phyloP scores from a whole-genome alignment of 2,797 vertebrate species.

The Spinus olivaceus region DNA sequence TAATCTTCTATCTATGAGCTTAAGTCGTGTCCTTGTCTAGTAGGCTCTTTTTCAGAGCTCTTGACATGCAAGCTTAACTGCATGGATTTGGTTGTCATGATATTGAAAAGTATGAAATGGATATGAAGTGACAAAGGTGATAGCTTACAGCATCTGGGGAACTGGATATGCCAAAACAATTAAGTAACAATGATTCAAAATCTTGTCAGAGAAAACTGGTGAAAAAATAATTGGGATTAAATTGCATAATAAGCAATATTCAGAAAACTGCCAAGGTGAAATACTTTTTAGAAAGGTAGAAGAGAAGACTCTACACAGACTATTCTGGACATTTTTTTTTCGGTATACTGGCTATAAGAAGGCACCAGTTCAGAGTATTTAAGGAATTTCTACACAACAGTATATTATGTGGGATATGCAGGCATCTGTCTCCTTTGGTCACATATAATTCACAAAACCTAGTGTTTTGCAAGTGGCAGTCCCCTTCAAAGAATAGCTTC shows the following conservation, averaged over 20 bases:
- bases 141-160: neutral
- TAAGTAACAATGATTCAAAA: neutral
- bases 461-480: neutral
- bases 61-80: neutral
- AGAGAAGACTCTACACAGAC: neutral
- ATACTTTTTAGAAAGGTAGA: neutral
- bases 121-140: neutral
- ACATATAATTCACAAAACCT: neutral
- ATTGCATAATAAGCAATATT: neutral
- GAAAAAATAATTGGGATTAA: neutral
- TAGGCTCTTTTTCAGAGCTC: neutral
- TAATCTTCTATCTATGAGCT: neutral
- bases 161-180: neutral
- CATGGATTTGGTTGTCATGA: neutral
- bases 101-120: neutral
- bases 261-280: neutral
- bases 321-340: neutral
- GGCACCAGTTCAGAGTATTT: neutral
- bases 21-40: neutral
- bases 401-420: neutral
- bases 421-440: neutral
- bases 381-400: neutral
- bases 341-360: neutral
- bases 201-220: neutral
- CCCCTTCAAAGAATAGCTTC: neutral